These are phyloP conservation scores for Didymodactylos carnosus DNA, from an alignment of 2,888 invertebrate species.

Conservation along the genomic window DNA sequence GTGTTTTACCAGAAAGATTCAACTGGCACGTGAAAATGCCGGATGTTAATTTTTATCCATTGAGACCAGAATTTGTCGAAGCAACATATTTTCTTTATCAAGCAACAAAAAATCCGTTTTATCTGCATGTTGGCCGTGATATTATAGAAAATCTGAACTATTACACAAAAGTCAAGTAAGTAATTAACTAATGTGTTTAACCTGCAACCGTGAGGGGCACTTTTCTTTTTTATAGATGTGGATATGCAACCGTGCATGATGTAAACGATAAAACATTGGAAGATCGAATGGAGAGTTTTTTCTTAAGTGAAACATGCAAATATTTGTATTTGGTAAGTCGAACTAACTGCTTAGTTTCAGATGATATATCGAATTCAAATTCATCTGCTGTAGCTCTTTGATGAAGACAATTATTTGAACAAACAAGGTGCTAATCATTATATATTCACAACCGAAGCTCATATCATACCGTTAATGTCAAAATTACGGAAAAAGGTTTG, in stretches of 20 bases:
- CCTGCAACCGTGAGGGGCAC: not conserved
- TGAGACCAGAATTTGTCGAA: conserved; percentile 45
- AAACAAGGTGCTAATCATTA: conserved; percentile 30
- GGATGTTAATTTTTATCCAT: conserved; percentile 40
- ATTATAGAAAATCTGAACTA: conserved; percentile 40
- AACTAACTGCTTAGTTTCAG: not conserved
- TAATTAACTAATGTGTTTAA: not conserved
- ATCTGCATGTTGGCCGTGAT: conserved; percentile 45
- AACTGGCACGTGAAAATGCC: conserved; percentile 34
- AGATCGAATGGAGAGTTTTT: conserved; percentile 48
- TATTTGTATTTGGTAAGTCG: conserved; percentile 43
- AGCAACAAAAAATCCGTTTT: conserved; percentile 47
- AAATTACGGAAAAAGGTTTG: not conserved
- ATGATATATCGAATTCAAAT: not conserved
- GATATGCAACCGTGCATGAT: conserved; percentile 46
- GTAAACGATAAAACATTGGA: conserved; percentile 43
- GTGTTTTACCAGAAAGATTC: conserved; percentile 38
- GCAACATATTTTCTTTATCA: conserved; percentile 45
- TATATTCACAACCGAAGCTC: conserved; percentile 45
- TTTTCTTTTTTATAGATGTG: conserved; percentile 36
- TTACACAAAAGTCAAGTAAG: conserved; percentile 38
- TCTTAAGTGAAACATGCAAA: conserved; percentile 46
- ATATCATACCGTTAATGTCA: conserved; percentile 38
- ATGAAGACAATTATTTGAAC: conserved; percentile 43
- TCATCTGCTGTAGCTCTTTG: conserved; percentile 41